Percentiles rank a stretch among this genome's conserved stretches.
Evolutionary conservation across 2,797 vertebrate species (phyloP).

Genomic region (Harpagifer antarcticus): DNA sequence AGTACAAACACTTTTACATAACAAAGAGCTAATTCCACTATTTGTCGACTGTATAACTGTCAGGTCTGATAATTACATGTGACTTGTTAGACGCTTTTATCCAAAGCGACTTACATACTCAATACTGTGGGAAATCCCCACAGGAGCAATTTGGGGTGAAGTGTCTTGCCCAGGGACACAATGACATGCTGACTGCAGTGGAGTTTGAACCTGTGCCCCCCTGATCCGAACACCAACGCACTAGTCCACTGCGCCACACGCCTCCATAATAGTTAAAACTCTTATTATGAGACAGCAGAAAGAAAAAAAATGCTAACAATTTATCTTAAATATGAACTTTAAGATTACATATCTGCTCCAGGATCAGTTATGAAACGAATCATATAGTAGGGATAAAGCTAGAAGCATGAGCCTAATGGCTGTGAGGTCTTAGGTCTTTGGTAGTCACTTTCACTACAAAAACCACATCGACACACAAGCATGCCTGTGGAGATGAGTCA

Average conservation of each 20-base stretch:
- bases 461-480: constrained; percentile 70
- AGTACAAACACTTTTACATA: neutral
- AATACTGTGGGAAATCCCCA: no score
- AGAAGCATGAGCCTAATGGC: constrained; percentile 27
- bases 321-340: neutral
- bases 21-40: neutral
- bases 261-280: neutral
- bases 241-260: no score
- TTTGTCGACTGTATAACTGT: neutral
- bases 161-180: no score
- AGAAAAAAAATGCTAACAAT: neutral
- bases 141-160: no score
- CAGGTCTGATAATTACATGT: neutral
- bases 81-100: no score
- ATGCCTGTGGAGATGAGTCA: constrained; percentile 80
- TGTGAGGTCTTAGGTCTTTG: constrained; percentile 50
- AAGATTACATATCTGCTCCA: neutral
- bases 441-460: constrained; percentile 65
- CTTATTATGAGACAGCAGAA: neutral
- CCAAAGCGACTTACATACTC: no score
- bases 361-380: constrained; percentile 4
- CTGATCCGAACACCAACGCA: no score
- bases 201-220: no score
- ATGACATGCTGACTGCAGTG: no score
- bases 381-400: constrained; percentile 9